phyloP scores from a whole-genome alignment of 2,888 invertebrate genomes.

The Tipula confusa region DNA sequence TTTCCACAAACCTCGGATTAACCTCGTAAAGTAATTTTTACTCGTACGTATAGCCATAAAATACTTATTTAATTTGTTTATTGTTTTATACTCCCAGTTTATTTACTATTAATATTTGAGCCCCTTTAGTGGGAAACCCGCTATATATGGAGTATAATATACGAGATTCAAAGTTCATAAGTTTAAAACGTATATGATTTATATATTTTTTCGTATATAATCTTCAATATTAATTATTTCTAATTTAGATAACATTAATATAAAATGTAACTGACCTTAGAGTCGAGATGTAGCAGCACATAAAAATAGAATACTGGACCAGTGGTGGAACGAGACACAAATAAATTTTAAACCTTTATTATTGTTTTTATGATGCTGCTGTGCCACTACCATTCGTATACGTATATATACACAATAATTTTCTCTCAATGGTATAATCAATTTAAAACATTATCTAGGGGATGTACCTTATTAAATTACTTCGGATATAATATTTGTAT shows the following conservation, averaged over 20 bases:
- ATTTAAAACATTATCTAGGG: not conserved
- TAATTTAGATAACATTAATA: slow-evolving; percentile 20
- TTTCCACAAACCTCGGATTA: too few relatives aligned
- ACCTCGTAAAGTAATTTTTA: too few relatives aligned
- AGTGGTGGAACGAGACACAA: not conserved
- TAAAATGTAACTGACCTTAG: slow-evolving; percentile 25
- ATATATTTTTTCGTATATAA: not conserved
- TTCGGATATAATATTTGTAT: not conserved
- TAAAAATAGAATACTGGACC: not conserved
- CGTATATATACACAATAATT: not conserved
- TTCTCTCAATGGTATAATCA: not conserved
- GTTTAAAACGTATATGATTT: slow-evolving; percentile 9
- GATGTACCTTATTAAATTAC: slow-evolving; percentile 14
- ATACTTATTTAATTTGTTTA: too few relatives aligned
- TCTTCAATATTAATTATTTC: slow-evolving; percentile 3
- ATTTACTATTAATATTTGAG: too few relatives aligned
- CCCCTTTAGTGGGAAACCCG: too few relatives aligned
- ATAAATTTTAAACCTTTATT: slow-evolving; percentile 13
- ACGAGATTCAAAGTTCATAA: not conserved
- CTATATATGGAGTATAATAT: not conserved
- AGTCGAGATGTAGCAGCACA: not conserved
- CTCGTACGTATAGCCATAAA: too few relatives aligned
- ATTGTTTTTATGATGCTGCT: not conserved
- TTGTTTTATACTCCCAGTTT: too few relatives aligned
- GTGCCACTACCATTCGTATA: not conserved